Conservation (phyloP, 2,888 invertebrate species). For the Xestia rhomboidea region DNA sequence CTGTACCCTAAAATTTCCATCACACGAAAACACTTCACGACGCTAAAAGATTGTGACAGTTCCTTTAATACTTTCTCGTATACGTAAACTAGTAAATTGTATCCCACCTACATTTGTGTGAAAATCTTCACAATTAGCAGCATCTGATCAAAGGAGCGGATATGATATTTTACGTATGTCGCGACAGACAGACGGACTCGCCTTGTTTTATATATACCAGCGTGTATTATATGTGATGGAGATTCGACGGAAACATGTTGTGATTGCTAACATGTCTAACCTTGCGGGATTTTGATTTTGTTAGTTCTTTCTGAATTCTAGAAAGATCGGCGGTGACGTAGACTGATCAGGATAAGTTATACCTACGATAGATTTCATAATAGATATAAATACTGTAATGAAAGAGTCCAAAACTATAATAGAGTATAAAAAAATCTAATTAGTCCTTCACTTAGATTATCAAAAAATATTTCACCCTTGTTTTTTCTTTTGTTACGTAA, state of each 20-base stretch:
- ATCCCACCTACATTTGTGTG: slow-evolving; percentile 53
- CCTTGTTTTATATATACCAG: slow-evolving; percentile 45
- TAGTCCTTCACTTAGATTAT: no score
- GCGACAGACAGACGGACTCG: slow-evolving; percentile 53
- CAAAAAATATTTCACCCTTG: no score
- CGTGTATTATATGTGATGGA: slow-evolving; percentile 22
- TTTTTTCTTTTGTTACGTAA: no score
- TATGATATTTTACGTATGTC: slow-evolving; percentile 67
- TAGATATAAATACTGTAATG: background rate
- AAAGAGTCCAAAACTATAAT: background rate
- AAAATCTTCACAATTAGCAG: slow-evolving; percentile 62
- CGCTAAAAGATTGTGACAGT: slow-evolving; percentile 47
- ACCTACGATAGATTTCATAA: background rate
- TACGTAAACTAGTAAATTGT: slow-evolving; percentile 56
- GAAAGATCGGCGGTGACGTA: slow-evolving; percentile 3
- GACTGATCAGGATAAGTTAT: background rate
- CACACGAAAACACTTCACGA: slow-evolving; percentile 23
- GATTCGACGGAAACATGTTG: slow-evolving; percentile 47
- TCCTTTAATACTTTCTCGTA: slow-evolving; percentile 52
- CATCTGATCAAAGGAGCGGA: slow-evolving; percentile 67
- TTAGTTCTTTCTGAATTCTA: slow-evolving; percentile 5
- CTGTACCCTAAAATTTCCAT: slow-evolving; percentile 29
- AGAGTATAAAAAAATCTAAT: background rate
- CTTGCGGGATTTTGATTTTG: slow-evolving; percentile 36
- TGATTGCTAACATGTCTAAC: slow-evolving; percentile 43